Conservation (phyloP, 2,888 invertebrate species). For the Copidosoma aretas region DNA sequence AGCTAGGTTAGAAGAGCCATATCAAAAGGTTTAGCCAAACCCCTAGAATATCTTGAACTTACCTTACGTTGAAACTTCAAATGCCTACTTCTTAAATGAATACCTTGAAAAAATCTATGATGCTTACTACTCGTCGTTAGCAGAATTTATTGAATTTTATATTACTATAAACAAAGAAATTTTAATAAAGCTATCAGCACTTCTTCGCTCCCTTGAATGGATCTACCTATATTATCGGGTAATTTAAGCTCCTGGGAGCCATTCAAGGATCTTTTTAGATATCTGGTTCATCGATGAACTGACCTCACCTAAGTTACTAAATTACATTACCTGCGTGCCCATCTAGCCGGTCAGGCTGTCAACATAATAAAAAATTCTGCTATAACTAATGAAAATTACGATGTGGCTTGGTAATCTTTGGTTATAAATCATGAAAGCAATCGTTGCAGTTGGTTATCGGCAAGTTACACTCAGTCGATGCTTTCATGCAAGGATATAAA, state of each 20-base stretch:
- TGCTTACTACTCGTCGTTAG: too few relatives aligned
- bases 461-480: not conserved
- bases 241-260: not conserved
- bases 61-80: too few relatives aligned
- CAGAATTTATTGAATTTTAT: constrained; percentile 3
- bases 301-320: not conserved
- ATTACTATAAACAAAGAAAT: not conserved
- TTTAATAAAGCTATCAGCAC: too few relatives aligned
- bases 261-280: not conserved
- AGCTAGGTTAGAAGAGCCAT: not conserved
- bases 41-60: too few relatives aligned
- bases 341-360: not conserved
- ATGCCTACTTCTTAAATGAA: not conserved
- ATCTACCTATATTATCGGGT: too few relatives aligned
- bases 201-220: too few relatives aligned
- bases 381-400: not conserved
- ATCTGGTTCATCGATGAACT: not conserved
- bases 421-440: not conserved
- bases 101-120: not conserved
- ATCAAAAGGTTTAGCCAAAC: not conserved
- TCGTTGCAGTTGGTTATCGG: not conserved
- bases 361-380: not conserved
- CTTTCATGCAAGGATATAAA: not conserved
- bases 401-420: not conserved
- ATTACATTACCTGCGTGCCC: not conserved